Percentiles rank a stretch among this genome's conserved stretches.
These are phyloP conservation scores for Chelidonichthys spinosus DNA, from an alignment of 2,797 vertebrate species.

Conservation along the genomic window DNA sequence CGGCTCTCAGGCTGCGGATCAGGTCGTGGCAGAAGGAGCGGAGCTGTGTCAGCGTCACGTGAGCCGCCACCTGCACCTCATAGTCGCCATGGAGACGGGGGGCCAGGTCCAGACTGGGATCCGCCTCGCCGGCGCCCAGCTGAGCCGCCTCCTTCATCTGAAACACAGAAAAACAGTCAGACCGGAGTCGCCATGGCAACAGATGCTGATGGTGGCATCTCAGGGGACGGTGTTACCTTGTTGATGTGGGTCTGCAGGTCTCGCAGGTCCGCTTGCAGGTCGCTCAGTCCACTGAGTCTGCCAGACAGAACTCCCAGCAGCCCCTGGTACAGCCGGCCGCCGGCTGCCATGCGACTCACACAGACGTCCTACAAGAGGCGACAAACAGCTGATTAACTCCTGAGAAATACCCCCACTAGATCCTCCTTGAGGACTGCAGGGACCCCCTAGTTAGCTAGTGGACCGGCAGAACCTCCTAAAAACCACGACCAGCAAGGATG, in stretches of 20 bases:
- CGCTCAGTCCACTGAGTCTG: constrained; percentile 57
- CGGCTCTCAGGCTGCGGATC: constrained; percentile 70
- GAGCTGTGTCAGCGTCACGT: constrained; percentile 73
- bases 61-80: constrained; percentile 60
- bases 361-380: constrained; percentile 79
- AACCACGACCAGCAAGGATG: neutral
- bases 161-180: constrained; percentile 11
- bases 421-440: constrained; percentile 30
- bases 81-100: constrained; percentile 53
- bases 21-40: constrained; percentile 74
- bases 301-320: constrained; percentile 74
- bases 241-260: constrained; percentile 82
- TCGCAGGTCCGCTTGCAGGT: constrained; percentile 74
- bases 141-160: constrained; percentile 63
- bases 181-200: neutral
- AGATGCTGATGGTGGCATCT: neutral
- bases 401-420: neutral
- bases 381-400: constrained; percentile 4
- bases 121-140: neutral
- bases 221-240: constrained; percentile 62
- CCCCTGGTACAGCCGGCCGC: constrained; percentile 78
- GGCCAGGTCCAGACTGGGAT: constrained; percentile 31
- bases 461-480: neutral
- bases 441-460: constrained; percentile 12
- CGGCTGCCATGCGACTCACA: constrained; percentile 78